phyloP scores from a whole-genome alignment of 2,888 invertebrate species.

The Scotopteryx bipunctaria region DNA sequence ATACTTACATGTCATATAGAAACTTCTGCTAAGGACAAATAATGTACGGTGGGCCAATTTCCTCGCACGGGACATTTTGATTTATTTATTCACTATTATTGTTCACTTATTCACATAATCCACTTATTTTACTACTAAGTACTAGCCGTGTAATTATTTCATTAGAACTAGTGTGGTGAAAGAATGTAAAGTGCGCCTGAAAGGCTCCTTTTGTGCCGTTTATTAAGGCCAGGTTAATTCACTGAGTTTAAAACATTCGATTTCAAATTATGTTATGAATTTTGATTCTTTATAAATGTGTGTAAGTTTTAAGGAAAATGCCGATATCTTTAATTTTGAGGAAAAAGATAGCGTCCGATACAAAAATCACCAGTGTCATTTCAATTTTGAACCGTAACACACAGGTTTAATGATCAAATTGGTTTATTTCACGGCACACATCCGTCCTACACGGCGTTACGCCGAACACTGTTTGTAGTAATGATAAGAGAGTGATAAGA shows the following conservation, averaged over 20 bases:
- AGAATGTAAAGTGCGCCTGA: too few species aligned
- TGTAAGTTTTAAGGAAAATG: too few species aligned
- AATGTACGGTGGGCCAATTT: conserved; percentile 69
- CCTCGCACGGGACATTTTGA: conserved; percentile 63
- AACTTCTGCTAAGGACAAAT: conserved; percentile 69
- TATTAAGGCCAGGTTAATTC: too few species aligned
- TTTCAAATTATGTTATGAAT: too few species aligned
- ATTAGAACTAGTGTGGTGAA: too few species aligned
- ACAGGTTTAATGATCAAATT: neutral
- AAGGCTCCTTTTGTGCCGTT: too few species aligned
- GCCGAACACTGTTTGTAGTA: conserved; percentile 13
- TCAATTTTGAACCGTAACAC: neutral
- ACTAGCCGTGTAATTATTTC: too few species aligned
- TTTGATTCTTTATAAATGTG: too few species aligned
- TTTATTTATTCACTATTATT: conserved; percentile 4
- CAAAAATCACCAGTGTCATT: neutral
- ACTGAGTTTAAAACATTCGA: too few species aligned
- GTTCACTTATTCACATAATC: neutral
- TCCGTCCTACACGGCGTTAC: neutral
- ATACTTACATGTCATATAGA: conserved; percentile 79
- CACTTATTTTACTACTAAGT: neutral
- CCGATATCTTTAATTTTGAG: too few species aligned
- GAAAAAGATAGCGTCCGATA: neutral
- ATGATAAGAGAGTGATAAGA: conserved; percentile 30
- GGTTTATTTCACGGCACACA: neutral